phyloP scores from a whole-genome alignment of 2,797 vertebrate species.

The Rhadinocentrus ornatus region DNA sequence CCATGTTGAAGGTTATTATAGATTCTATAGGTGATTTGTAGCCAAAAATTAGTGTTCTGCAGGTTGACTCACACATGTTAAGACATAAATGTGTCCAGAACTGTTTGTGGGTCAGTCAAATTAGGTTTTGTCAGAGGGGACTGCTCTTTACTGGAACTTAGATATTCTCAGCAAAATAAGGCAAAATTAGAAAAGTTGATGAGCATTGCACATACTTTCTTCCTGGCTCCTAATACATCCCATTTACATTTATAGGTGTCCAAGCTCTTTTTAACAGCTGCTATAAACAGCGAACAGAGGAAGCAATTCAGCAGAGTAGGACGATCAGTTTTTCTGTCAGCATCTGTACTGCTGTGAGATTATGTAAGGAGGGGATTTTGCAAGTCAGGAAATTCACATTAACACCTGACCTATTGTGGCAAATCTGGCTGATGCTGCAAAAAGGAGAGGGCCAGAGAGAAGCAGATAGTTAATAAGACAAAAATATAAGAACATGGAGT shows the following conservation, averaged over 20 bases:
- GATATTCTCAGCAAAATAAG: not conserved
- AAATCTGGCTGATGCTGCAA: conserved; percentile 58
- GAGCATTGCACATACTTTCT: not conserved
- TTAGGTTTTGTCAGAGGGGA: not conserved
- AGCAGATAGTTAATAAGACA: not conserved
- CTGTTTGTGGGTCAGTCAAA: too few species aligned
- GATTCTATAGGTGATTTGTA: too few species aligned
- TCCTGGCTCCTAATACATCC: not conserved
- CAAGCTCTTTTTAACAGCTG: conserved; percentile 10
- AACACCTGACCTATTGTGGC: conserved; percentile 57
- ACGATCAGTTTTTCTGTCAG: conserved; percentile 30
- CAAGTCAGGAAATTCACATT: conserved; percentile 57
- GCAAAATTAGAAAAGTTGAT: not conserved
- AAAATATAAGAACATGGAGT: not conserved
- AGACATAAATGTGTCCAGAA: too few species aligned
- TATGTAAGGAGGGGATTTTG: conserved; percentile 54
- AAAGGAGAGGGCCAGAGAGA: conserved; percentile 14
- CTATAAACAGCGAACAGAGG: conserved; percentile 31
- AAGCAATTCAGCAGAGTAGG: conserved; percentile 33
- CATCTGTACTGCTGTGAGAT: conserved; percentile 39
- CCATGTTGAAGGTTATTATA: too few species aligned
- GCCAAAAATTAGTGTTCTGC: too few species aligned
- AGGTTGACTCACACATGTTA: too few species aligned
- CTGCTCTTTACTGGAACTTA: not conserved
- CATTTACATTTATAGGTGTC: conserved; percentile 12